Conservation (phyloP, 2,888 invertebrate species). For the Stenoptilia bipunctidactyla region DNA sequence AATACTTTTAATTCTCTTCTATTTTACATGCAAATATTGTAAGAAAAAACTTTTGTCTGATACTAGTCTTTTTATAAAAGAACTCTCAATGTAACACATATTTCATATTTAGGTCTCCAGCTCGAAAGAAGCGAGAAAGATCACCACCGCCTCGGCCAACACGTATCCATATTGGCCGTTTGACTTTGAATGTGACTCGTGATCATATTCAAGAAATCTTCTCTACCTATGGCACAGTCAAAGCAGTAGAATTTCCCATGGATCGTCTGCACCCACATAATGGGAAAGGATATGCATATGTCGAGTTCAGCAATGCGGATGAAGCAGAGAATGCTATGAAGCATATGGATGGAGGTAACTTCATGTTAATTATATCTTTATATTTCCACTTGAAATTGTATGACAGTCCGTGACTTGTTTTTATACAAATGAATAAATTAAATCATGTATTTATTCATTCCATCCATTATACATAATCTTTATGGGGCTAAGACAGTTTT, state of each 20-base stretch:
- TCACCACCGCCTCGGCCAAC: constrained; percentile 93
- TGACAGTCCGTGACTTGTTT: no score
- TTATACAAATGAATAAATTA: no score
- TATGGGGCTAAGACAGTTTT: no score
- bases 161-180: constrained; percentile 92
- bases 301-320: constrained; percentile 93
- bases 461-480: no score
- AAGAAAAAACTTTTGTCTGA: no score
- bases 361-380: no score
- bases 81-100: no score
- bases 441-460: no score
- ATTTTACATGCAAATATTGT: no score
- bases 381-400: no score
- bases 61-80: no score
- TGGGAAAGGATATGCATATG: constrained; percentile 94
- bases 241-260: constrained; percentile 89
- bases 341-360: constrained; percentile 98
- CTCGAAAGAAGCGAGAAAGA: constrained; percentile 80
- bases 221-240: constrained; percentile 87
- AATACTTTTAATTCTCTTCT: no score
- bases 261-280: constrained; percentile 91
- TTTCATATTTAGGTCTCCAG: constrained; percentile 67
- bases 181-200: constrained; percentile 92
- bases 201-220: constrained; percentile 94
- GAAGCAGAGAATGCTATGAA: constrained; percentile 99